Evolutionary conservation across 2,888 invertebrate species (phyloP).

Genomic region (Erebia ligea): DNA sequence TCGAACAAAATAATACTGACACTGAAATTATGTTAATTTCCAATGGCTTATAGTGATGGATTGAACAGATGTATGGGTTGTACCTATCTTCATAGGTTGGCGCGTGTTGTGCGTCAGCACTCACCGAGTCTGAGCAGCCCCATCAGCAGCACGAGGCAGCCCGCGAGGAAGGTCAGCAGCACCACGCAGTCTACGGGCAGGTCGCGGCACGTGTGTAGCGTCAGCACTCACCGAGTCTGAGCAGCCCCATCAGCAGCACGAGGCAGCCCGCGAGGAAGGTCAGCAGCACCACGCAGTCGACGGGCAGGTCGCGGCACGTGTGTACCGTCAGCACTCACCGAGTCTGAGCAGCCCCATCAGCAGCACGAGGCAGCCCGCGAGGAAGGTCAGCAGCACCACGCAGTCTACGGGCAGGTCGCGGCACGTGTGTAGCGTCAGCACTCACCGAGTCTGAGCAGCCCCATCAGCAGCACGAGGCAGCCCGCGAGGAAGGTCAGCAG

Average conservation of each 20-base stretch:
- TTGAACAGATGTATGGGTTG: too few relatives aligned
- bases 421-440: conserved; percentile 65
- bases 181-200: conserved; percentile 89
- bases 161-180: conserved; percentile 90
- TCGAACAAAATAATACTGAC: too few relatives aligned
- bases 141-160: conserved; percentile 90
- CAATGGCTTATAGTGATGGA: too few relatives aligned
- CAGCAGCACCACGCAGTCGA: conserved; percentile 89
- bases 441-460: too few relatives aligned
- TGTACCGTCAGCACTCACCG: conserved; percentile 81
- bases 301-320: conserved; percentile 86
- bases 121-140: conserved; percentile 91
- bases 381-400: conserved; percentile 60
- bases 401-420: conserved; percentile 57
- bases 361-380: conserved; percentile 88
- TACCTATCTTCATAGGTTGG: too few relatives aligned
- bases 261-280: conserved; percentile 90
- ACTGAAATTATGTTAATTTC: too few relatives aligned
- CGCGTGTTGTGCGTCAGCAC: background rate
- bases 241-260: conserved; percentile 90
- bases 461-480: conserved; percentile 86
- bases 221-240: conserved; percentile 87
- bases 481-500: conserved; percentile 82
- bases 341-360: conserved; percentile 56
- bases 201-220: conserved; percentile 87